Percentiles rank a stretch among this genome's conserved stretches.
These are phyloP conservation scores for Scophthalmus maximus DNA, from an alignment of 2,113 vertebrate species.

Conservation along the genomic window DNA sequence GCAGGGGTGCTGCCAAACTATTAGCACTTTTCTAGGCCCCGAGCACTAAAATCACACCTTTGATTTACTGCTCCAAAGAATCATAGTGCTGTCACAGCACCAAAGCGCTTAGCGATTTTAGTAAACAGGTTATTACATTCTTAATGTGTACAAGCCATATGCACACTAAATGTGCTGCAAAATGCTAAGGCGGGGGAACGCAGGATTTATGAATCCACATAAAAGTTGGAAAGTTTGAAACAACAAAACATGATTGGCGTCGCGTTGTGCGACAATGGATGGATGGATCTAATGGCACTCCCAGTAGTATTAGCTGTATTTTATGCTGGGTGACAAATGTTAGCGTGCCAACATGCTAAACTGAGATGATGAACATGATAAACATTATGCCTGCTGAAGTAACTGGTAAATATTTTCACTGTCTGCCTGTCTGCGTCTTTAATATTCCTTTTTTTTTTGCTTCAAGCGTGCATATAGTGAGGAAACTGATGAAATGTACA, in stretches of 20 bases:
- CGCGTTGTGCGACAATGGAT: background rate
- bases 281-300: background rate
- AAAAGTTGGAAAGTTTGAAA: background rate
- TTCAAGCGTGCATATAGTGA: background rate
- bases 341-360: background rate
- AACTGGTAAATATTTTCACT: too few species aligned
- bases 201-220: constrained; percentile 3
- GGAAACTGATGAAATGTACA: background rate
- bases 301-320: background rate
- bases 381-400: background rate
- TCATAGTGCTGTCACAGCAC: constrained; percentile 21
- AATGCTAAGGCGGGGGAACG: background rate
- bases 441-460: background rate
- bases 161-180: constrained; percentile 15
- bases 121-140: constrained; percentile 37
- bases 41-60: constrained; percentile 32
- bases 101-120: constrained; percentile 24
- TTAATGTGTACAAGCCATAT: constrained; percentile 39
- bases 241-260: background rate
- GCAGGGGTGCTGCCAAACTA: constrained; percentile 24
- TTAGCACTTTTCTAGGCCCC: constrained; percentile 24
- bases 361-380: background rate
- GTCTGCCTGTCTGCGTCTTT: too few species aligned
- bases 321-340: background rate
- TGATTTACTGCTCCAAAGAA: constrained; percentile 49